These are phyloP conservation scores for Xenotilapia flavipinnis DNA, from an alignment of 2,113 vertebrate species.

Conservation along the genomic window DNA sequence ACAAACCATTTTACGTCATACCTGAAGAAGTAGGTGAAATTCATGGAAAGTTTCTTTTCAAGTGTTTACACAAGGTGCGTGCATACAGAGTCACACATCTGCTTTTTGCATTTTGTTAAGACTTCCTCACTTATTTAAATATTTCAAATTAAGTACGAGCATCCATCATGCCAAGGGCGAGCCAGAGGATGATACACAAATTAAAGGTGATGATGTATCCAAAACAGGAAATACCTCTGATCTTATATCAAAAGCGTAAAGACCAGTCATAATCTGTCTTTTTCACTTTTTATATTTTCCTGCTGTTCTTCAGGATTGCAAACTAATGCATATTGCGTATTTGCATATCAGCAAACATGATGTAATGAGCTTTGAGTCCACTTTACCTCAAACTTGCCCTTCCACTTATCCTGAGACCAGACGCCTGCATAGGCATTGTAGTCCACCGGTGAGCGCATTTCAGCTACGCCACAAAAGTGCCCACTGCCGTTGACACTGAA, in stretches of 20 bases:
- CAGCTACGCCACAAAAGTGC: no score
- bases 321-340: not conserved
- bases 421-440: no score
- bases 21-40: not conserved
- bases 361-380: not conserved
- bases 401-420: no score
- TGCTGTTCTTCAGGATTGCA: not conserved
- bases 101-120: not conserved
- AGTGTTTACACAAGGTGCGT: not conserved
- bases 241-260: not conserved
- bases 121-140: slow-evolving; percentile 1
- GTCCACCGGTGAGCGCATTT: no score
- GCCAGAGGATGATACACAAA: not conserved
- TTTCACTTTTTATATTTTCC: not conserved
- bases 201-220: not conserved
- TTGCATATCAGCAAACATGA: not conserved
- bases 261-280: not conserved
- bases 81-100: not conserved
- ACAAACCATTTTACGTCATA: not conserved
- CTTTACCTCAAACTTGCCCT: not conserved
- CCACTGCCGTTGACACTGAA: no score
- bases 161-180: not conserved
- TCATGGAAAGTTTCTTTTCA: not conserved
- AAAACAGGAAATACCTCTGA: not conserved
- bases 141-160: not conserved